Evolutionary conservation across 1,140 invertebrate genomes (phyloP).

Genomic region (Scylla paramamosain): DNA sequence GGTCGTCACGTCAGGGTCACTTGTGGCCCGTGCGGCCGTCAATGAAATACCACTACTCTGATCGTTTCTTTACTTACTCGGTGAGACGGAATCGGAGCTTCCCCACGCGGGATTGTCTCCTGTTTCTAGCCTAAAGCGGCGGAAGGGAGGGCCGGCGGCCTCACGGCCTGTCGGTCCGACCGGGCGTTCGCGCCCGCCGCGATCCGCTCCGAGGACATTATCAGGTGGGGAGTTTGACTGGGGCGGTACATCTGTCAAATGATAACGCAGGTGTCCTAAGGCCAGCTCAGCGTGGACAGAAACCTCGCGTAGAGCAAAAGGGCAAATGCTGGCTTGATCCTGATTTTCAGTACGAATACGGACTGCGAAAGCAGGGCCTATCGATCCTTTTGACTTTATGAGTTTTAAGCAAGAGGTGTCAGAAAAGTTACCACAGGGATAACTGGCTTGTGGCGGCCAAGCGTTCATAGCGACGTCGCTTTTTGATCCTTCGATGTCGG

Average conservation of each 20-base stretch:
- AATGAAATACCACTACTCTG: too few relatives aligned
- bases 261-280: conserved; percentile 82
- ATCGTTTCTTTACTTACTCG: conserved; percentile 39
- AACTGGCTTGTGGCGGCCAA: conserved; percentile 91
- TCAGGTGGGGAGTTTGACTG: conserved; percentile 18
- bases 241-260: conserved; percentile 11
- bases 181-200: too few relatives aligned
- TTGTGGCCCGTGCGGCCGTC: too few relatives aligned
- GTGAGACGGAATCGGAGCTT: conserved; percentile 45
- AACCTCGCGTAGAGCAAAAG: conserved; percentile 92
- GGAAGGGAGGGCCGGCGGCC: too few relatives aligned
- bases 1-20: conserved; percentile 80
- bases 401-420: conserved; percentile 90
- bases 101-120: too few relatives aligned
- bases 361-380: conserved; percentile 81
- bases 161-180: too few relatives aligned
- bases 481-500: conserved; percentile 93
- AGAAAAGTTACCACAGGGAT: conserved; percentile 93
- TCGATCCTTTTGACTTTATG: too few relatives aligned
- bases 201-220: conserved; percentile 6
- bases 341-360: conserved; percentile 85
- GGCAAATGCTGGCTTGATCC: conserved; percentile 90
- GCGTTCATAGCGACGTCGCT: conserved; percentile 91
- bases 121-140: too few relatives aligned
- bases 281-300: conserved; percentile 91